Evolutionary conservation across 2,888 invertebrate genomes (phyloP).

Genomic region (Nephrocerus scutellatus): DNA sequence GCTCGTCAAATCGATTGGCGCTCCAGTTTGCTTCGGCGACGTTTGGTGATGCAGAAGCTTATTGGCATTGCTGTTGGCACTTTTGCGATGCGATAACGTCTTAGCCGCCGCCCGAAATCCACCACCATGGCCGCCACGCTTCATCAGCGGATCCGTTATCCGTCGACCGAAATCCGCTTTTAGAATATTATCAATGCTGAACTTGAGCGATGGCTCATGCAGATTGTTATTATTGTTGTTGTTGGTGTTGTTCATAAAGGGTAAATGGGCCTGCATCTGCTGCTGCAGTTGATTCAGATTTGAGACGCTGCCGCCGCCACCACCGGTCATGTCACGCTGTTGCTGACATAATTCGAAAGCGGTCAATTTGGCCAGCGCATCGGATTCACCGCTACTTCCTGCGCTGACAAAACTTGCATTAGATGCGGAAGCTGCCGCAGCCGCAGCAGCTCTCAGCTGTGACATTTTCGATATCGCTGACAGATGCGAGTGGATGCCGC

Average conservation of each 20-base stretch:
- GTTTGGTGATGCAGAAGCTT: constrained; percentile 8
- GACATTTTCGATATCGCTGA: constrained; percentile 62
- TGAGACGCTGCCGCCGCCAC: constrained; percentile 22
- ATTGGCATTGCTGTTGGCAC: constrained; percentile 16
- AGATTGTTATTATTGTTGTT: constrained; percentile 39
- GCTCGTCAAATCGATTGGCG: constrained; percentile 25
- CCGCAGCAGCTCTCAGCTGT: constrained; percentile 37
- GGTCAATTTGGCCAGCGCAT: constrained; percentile 39
- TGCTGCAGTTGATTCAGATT: constrained; percentile 33
- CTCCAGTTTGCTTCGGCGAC: constrained; percentile 20
- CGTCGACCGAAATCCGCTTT: constrained; percentile 76
- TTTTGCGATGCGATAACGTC: constrained; percentile 21
- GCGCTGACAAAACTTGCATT: constrained; percentile 18
- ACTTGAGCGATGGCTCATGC: constrained; percentile 60
- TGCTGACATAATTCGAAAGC: constrained; percentile 36
- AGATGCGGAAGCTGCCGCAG: constrained; percentile 30
- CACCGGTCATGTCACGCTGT: background rate
- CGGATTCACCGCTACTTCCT: constrained; percentile 17
- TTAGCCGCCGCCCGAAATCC: constrained; percentile 13
- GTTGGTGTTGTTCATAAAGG: constrained; percentile 28
- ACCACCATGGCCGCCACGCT: constrained; percentile 31
- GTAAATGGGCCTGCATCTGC: constrained; percentile 38
- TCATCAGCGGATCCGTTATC: constrained; percentile 62
- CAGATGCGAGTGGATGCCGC: constrained; percentile 60
- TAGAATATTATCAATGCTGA: constrained; percentile 80